Evolutionary conservation across 2,888 invertebrate species (phyloP), one percentile per base, ranked within the genome.

Genomic region (Agrochola macilenta): DNA sequence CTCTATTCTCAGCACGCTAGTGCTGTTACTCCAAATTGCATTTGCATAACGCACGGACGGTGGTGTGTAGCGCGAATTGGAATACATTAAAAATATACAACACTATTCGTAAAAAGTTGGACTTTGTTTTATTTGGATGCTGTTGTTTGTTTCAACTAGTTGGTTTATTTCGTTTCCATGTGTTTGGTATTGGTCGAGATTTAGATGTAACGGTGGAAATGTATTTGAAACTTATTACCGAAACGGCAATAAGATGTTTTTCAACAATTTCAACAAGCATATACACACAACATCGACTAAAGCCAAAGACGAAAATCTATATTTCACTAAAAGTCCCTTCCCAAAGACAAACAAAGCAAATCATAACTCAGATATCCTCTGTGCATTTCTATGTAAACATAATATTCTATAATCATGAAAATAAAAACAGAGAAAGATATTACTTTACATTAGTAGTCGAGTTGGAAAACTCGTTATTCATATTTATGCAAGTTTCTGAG

Each of bases 1-100:
- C 76, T 79, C 75, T 80, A 83, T 60, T 77, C 75, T 71, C 70
- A 82, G 78, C 76, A 74, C 79, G 76, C 46, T 84, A 78, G 92
- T 89, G 92, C 91, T 94, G 94, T 95, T 95, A 93, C 91, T 90
- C 92, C 87, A 94, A 95, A 96, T 96, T 96, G 93, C 95, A 96
- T 96, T 96, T 96, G 94, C 96, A 95, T 95, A 94, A 92, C 91
- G 91, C 90, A 89, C 86, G 86, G 80, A 76, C 81, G 86, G 84
- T 84, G 88, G 88, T 86, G 89, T 83, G 87, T 74, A 74, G 82
- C 80, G 86, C 85, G 88, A 87, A 85, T 80, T 81, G 78, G 86
- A 86, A 89, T 86, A 88, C 87, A 89, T 91, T 89, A 90, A 90
- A 91, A 90, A 87, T 87, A 87, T 86, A 80, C n/a, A 76, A 43